Percentiles rank a stretch among this genome's conserved stretches.
Conservation (phyloP, 1,140 invertebrate species). For the Trissolcus basalis region DNA sequence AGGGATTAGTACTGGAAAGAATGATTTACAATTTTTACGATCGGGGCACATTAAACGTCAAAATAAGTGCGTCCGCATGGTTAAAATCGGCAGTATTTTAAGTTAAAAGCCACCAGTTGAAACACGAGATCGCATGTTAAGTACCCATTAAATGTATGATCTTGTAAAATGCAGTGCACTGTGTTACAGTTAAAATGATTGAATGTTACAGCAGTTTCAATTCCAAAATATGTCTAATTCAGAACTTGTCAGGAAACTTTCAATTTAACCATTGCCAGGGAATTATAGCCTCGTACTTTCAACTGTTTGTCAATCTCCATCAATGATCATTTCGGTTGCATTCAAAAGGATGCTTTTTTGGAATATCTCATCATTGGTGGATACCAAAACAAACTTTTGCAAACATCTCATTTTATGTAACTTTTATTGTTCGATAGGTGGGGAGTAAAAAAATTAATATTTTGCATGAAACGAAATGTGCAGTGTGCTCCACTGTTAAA, state of each 20-base stretch:
- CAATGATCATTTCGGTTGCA: too few relatives aligned
- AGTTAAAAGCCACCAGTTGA: slow-evolving; percentile 60
- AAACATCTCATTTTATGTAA: too few relatives aligned
- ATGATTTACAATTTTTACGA: slow-evolving; percentile 8
- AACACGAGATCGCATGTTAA: slow-evolving; percentile 57
- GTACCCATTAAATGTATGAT: slow-evolving; percentile 58
- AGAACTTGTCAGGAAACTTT: slow-evolving; percentile 15
- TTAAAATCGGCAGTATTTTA: slow-evolving; percentile 43
- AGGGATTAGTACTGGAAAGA: slow-evolving; percentile 19
- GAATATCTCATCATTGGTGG: too few relatives aligned
- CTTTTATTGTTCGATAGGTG: too few relatives aligned
- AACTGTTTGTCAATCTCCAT: slow-evolving; percentile 5
- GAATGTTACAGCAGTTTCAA: slow-evolving; percentile 24
- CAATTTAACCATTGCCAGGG: slow-evolving; percentile 31
- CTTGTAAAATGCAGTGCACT: slow-evolving; percentile 42
- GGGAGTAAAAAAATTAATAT: too few relatives aligned
- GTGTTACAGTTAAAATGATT: slow-evolving; percentile 43
- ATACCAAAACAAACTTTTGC: neutral
- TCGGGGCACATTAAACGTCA: slow-evolving; percentile 19
- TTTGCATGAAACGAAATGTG: too few relatives aligned
- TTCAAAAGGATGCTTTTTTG: too few relatives aligned
- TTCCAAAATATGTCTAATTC: slow-evolving; percentile 17
- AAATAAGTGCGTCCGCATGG: slow-evolving; percentile 24
- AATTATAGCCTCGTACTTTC: too few relatives aligned
- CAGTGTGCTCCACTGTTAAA: too few relatives aligned